Conservation (phyloP, 1,140 invertebrate genomes). For the Sogatella furcifera region DNA sequence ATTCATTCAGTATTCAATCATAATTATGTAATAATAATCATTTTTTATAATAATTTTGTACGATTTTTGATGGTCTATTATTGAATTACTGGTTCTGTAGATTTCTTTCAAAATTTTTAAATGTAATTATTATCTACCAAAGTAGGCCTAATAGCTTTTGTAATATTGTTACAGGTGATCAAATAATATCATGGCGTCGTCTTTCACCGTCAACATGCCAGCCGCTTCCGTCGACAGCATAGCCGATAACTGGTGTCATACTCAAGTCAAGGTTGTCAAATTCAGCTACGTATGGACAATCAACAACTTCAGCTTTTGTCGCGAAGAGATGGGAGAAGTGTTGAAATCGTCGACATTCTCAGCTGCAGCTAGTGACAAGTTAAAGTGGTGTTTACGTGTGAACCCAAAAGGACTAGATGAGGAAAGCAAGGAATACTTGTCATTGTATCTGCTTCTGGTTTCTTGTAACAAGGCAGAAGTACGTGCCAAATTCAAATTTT, state of each 20-base stretch:
- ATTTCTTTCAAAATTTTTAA: too few relatives aligned
- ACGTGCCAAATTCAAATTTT: slow-evolving; percentile 99
- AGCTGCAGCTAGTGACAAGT: slow-evolving; percentile 96
- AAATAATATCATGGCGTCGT: too few relatives aligned
- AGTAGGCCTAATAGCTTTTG: not conserved
- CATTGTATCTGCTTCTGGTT: slow-evolving; percentile 94
- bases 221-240: too few relatives aligned
- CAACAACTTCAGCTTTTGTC: slow-evolving; percentile 99
- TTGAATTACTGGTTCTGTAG: too few relatives aligned
- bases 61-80: too few relatives aligned
- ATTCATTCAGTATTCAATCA: too few relatives aligned
- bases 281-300: slow-evolving; percentile 99
- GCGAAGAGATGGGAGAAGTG: slow-evolving; percentile 99
- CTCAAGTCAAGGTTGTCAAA: slow-evolving; percentile 97
- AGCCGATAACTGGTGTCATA: too few relatives aligned
- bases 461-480: slow-evolving; percentile 99
- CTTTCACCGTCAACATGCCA: too few relatives aligned
- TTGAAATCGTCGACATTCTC: slow-evolving; percentile 99
- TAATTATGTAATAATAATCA: too few relatives aligned
- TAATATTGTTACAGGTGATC: too few relatives aligned
- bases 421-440: slow-evolving; percentile 99
- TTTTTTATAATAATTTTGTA: too few relatives aligned
- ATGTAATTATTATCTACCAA: too few relatives aligned
- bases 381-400: slow-evolving; percentile 99
- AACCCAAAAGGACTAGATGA: slow-evolving; percentile 99